A percentile compares a stretch with the other conserved stretches of the same genome.
Evolutionary conservation across 2,888 invertebrate genomes (phyloP).

Genomic region (Arenicola marina): DNA sequence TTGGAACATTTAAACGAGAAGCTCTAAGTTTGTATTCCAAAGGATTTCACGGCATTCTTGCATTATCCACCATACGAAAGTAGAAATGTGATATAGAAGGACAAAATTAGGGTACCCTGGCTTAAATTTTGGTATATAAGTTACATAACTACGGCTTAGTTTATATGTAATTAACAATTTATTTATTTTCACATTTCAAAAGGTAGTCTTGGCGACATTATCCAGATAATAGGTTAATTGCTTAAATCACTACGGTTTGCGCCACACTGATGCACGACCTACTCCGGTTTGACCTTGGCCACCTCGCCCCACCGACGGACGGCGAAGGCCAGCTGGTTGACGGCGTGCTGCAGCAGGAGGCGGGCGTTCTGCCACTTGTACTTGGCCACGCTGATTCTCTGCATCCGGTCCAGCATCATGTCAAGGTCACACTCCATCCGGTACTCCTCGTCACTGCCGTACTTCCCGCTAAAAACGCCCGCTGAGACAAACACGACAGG

Average conservation of each 20-base stretch:
- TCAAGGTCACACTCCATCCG: conserved; percentile 64
- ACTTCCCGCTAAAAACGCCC: conserved; percentile 64
- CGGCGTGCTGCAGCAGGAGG: conserved; percentile 63
- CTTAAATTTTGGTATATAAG: no score
- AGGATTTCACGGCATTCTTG: no score
- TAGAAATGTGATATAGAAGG: background rate
- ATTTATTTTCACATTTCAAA: no score
- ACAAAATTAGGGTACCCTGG: no score
- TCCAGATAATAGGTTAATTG: no score
- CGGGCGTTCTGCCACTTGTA: conserved; percentile 64
- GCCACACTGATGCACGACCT: no score
- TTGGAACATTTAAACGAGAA: no score
- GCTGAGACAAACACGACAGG: conserved; percentile 45
- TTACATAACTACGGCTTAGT: no score
- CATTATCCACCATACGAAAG: background rate
- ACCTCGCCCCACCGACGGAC: conserved; percentile 63
- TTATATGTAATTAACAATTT: no score
- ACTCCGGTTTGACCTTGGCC: conserved; percentile 54
- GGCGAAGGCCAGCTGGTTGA: conserved; percentile 63
- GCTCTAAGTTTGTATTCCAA: no score
- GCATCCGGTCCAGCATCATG: conserved; percentile 62
- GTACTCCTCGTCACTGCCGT: conserved; percentile 65
- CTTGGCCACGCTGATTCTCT: conserved; percentile 63
- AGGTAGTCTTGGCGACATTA: no score
- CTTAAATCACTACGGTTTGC: no score